Evolutionary conservation across 1,140 invertebrate species (phyloP), one percentile per base, ranked within the genome.

Genomic region (Solenopsis invicta): DNA sequence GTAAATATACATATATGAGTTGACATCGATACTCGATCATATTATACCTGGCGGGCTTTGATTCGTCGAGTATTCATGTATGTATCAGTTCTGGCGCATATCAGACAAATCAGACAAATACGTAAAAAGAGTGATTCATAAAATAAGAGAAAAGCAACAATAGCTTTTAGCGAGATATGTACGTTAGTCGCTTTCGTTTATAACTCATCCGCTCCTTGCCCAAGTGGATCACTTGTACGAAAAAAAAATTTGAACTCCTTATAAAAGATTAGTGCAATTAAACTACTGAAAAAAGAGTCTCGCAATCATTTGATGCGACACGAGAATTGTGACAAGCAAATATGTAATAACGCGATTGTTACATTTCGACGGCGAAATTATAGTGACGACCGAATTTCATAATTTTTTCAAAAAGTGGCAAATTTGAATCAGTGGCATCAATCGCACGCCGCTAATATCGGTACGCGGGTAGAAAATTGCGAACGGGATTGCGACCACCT

Each of bases 351-450:
- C n/a, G 66, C 34, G 64, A 61, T 45, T 66, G 76, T 87, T 50
- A 80, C 59, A 67, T 34, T 56, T 90, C 41, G 56, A 75, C 72
- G 12, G 59, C 24, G 4, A 78, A 78, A 89, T 61, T 88, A 87
- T 78, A 66, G 88, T 45, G 71, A 41, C 45, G 59, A 34, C 56
- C 62, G 54, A 59, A 45, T 56, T 88, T 90, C 89, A 86, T 90
- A 86, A 90, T 90, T 91, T 81, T 90, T 90, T 86, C 87, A 91
- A 56, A 87, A 88, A 84, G 59, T 78, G 87, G 82, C 74, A 90
- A 90, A 90, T 88, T 91, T 67, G 87, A 88, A 85, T 90, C 77
- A 88, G 76, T 62, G 77, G 78, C 88, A 87, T 91, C 90, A 88
- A 91, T 91, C 90, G 90, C 56, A 74, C 69, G 77, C 78, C 34